Conservation (phyloP, 2,888 invertebrate species). For the Drosophila merina region DNA sequence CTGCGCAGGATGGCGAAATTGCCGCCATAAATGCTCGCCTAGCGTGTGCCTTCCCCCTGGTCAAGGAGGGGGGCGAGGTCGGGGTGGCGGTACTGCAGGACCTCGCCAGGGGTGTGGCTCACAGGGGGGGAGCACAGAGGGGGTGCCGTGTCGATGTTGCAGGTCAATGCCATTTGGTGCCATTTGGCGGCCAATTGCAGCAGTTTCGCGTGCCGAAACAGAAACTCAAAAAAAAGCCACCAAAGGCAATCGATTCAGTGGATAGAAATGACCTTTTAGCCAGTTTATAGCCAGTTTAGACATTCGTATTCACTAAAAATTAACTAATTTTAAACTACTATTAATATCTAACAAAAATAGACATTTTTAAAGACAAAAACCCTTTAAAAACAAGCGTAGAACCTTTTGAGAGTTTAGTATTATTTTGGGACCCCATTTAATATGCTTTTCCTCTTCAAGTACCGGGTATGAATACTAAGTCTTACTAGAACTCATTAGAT, state of each 20-base stretch:
- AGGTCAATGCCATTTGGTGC: slow-evolving; percentile 69
- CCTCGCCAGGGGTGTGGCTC: not conserved
- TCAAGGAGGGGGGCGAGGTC: not conserved
- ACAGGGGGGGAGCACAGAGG: too few relatives aligned
- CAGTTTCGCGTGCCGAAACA: slow-evolving; percentile 37
- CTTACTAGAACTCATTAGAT: too few relatives aligned
- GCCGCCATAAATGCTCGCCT: slow-evolving; percentile 63
- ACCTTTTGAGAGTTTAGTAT: too few relatives aligned
- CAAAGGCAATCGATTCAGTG: slow-evolving; percentile 46
- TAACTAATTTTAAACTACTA: too few relatives aligned
- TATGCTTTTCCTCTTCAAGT: too few relatives aligned
- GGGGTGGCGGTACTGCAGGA: not conserved
- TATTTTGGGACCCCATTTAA: too few relatives aligned
- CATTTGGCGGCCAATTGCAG: slow-evolving; percentile 43
- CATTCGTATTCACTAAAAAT: not conserved
- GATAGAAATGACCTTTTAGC: not conserved
- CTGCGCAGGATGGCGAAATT: slow-evolving; percentile 66
- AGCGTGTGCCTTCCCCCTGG: slow-evolving; percentile 39
- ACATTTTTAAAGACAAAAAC: not conserved
- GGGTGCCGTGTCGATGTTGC: slow-evolving; percentile 31
- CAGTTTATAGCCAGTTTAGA: not conserved
- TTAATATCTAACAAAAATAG: not conserved
- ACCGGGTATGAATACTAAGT: too few relatives aligned
- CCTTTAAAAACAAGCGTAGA: not conserved
- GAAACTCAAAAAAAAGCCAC: slow-evolving; percentile 7